Percentiles rank a stretch among this genome's conserved stretches.
Conservation (phyloP, 2,797 vertebrate genomes). For the Eleutherodactylus coqui region DNA sequence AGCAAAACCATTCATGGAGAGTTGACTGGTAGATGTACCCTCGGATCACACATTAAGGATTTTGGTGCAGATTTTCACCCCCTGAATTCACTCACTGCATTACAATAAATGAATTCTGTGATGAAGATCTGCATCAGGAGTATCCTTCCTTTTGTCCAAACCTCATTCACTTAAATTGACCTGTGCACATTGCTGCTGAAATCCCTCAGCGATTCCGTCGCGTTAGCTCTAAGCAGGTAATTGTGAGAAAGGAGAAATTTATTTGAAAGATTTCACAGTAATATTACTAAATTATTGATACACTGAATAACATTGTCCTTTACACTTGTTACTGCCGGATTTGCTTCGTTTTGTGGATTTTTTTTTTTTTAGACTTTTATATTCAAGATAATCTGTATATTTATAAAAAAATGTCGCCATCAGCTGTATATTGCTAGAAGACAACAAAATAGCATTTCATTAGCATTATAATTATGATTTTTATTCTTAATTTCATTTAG, state of each 20-base stretch:
- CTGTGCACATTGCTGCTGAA: too few relatives aligned
- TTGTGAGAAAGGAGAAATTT: neutral
- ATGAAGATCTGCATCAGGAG: too few relatives aligned
- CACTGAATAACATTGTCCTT: neutral
- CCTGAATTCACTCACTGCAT: too few relatives aligned
- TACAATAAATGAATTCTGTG: too few relatives aligned
- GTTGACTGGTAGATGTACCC: neutral
- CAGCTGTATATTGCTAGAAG: neutral
- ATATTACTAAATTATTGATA: neutral
- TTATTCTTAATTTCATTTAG: constrained; percentile 5
- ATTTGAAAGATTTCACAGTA: neutral
- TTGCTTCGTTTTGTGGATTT: neutral
- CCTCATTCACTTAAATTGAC: too few relatives aligned
- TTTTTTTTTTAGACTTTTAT: neutral
- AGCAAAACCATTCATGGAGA: neutral
- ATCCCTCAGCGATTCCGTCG: too few relatives aligned
- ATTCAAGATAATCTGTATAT: neutral
- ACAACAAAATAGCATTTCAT: neutral
- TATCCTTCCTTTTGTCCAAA: too few relatives aligned
- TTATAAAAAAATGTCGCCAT: neutral
- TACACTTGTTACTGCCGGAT: neutral
- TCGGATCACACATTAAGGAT: too few relatives aligned
- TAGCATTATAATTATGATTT: neutral
- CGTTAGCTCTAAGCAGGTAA: too few relatives aligned
- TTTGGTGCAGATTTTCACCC: too few relatives aligned